These are phyloP conservation scores for Pseudomugil gertrudae DNA, from an alignment of 2,797 vertebrate genomes.

Conservation along the genomic window DNA sequence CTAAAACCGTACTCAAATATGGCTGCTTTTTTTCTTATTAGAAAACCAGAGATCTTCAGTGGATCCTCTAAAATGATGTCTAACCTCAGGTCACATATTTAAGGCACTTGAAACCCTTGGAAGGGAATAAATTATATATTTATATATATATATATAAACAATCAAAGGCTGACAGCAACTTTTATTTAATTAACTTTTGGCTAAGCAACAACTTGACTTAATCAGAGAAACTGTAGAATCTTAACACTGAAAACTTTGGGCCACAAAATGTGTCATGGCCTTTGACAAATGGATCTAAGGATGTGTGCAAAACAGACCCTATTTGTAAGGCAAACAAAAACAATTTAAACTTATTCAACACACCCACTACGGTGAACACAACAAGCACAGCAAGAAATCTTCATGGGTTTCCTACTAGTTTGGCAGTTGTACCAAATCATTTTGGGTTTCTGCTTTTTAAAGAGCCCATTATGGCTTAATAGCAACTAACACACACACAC, in stretches of 20 bases:
- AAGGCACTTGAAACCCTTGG: constrained; percentile 63
- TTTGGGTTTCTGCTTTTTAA: constrained; percentile 20
- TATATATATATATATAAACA: background rate
- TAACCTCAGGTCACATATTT: background rate
- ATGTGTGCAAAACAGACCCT: background rate
- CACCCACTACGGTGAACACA: background rate
- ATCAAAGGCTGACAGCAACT: constrained; percentile 22
- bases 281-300: background rate
- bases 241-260: constrained; percentile 43
- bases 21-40: constrained; percentile 3
- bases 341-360: background rate
- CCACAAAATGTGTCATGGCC: constrained; percentile 5
- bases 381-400: constrained; percentile 7
- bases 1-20: constrained; percentile 16
- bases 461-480: constrained; percentile 45
- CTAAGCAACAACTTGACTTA: background rate
- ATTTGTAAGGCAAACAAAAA: constrained; percentile 17
- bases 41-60: constrained; percentile 6
- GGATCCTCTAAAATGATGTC: constrained; percentile 12
- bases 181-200: background rate
- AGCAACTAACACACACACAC: constrained; percentile 32
- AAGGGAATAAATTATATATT: no score
- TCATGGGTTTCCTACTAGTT: constrained; percentile 22
- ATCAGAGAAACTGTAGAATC: background rate
- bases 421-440: constrained; percentile 5